Base-by-base conservation (phyloP, 2,113 vertebrate species). In the Nerophis ophidion region DNA sequence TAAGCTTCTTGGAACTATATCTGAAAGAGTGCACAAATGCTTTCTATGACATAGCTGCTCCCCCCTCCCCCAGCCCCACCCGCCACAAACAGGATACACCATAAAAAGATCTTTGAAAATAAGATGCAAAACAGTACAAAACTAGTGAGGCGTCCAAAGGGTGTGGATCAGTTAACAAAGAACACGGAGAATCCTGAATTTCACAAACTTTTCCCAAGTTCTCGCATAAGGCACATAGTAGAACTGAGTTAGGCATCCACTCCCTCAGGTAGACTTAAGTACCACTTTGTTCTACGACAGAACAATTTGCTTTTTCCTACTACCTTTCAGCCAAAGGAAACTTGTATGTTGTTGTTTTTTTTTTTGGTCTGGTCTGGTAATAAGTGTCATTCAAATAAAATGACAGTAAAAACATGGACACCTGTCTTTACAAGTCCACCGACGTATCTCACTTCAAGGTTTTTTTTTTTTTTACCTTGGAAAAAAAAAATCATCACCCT, bases 51-150 rank as follows among this genome's bases (percentile, higher is more conserved):
- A 98, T 92, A 92, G 93, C 91, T 92, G 92, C 93, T 93, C 90
- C 89, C 91, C 7, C 42, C 45, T 5, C 1, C 1, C 26, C 26
- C 19, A 26, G 19, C 1, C 19, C 19, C 19, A 26, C 26, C 26
- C 26, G 26, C 26, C 26, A 26, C 26, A 26, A 84, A 94, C 93
- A 96, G 93, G 93, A 93, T 93, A 95, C 94, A 97, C 94, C 92
- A 95, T 94, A 95, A 94, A 97, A 97, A 96, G 93, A 94, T 94
- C 93, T 93, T 94, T 92, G 91, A 92, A 95, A 96, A 94, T 93
- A 91, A 95, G 93, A 98, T 92, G 93, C 92, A 93, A 95, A 94
- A 97, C 93, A 93, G 93, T 97, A 98, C 94, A 98, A 98, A 98
- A 96, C 94, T 97, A 96, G 94, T 93, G 95, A 97, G 94, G 94